These are phyloP conservation scores for Dasyprocta punctata DNA, from an alignment of 2,113 vertebrate species.

Conservation along the genomic window DNA sequence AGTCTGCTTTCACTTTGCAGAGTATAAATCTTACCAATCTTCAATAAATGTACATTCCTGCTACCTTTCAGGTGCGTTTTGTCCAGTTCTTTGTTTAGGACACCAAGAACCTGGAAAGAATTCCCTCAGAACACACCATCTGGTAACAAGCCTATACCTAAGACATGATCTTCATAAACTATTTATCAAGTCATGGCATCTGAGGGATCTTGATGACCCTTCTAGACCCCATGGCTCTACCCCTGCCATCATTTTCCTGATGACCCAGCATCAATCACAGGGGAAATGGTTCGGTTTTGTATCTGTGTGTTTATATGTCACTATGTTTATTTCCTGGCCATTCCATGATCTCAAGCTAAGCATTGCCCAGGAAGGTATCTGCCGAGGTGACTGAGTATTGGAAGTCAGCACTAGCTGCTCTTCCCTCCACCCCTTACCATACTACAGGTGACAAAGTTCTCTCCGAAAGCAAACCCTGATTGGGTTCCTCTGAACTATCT, in stretches of 20 bases:
- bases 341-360: background rate
- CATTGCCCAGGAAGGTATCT: background rate
- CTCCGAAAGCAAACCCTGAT: background rate
- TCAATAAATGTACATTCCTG: background rate
- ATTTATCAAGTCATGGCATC: background rate
- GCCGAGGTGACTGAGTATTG: background rate
- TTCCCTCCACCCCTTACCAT: background rate
- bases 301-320: background rate
- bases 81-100: background rate
- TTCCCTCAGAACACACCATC: background rate
- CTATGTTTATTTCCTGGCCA: background rate
- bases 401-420: background rate
- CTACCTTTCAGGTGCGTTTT: background rate
- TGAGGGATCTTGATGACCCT: background rate
- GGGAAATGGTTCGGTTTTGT: background rate
- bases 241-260: background rate
- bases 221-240: rapidly evolving
- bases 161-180: background rate
- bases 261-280: background rate
- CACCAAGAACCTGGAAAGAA: background rate
- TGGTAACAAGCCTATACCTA: background rate
- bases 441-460: background rate
- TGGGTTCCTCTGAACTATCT: background rate
- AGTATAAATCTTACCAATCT: background rate
- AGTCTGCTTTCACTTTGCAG: background rate